Evolutionary conservation across 1,140 invertebrate genomes (phyloP).

Genomic region (Chlorops oryzae): DNA sequence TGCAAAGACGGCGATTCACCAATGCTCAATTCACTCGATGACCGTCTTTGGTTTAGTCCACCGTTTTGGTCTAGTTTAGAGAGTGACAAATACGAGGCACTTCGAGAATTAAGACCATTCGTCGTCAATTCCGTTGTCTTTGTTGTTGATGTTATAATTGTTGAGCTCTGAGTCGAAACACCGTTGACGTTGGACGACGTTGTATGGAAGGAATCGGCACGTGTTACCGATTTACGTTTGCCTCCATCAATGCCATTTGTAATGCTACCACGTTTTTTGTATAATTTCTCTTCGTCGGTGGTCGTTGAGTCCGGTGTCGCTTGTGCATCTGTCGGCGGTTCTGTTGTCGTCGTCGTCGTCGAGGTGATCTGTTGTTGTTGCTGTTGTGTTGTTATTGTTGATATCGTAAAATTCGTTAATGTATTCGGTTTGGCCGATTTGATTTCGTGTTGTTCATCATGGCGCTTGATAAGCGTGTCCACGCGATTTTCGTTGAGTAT

Average conservation of each 20-base stretch:
- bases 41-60: conserved; percentile 25
- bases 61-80: conserved; percentile 27
- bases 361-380: conserved; percentile 3
- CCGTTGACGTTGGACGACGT: conserved; percentile 8
- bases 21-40: conserved; percentile 45
- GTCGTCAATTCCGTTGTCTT: not conserved
- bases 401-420: conserved; percentile 38
- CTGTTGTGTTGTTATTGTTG: conserved; percentile 6
- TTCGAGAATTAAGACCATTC: conserved; percentile 19
- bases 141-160: too few species aligned
- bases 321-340: not conserved
- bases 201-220: conserved; percentile 38
- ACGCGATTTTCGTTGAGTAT: conserved; percentile 39
- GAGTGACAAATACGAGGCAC: conserved; percentile 35
- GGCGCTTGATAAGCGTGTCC: conserved; percentile 34
- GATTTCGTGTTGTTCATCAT: conserved; percentile 22
- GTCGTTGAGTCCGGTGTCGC: conserved; percentile 2
- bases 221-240: conserved; percentile 5
- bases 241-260: not conserved
- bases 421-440: conserved; percentile 39
- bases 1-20: conserved; percentile 41
- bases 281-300: conserved; percentile 9
- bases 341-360: not conserved
- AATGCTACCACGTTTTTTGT: conserved; percentile 4
- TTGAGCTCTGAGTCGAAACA: too few species aligned